Evolutionary conservation across 2,797 vertebrate species (phyloP).

Genomic region (Craterocephalus amniculus): DNA sequence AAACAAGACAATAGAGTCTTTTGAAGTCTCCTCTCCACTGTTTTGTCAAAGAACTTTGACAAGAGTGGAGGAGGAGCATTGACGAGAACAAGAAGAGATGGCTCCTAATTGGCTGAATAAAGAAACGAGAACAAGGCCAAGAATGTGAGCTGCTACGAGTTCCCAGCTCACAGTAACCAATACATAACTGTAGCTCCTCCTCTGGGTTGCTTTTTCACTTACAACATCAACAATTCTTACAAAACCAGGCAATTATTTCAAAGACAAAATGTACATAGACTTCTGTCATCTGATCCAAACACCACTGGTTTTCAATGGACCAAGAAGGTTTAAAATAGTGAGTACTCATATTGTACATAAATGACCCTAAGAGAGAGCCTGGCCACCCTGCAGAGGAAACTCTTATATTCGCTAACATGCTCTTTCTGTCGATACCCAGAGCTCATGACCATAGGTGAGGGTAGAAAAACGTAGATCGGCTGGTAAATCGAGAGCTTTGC

Average conservation of each 20-base stretch:
- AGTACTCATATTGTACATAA: not conserved
- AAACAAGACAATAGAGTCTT: constrained; percentile 67
- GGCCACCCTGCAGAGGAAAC: too few relatives aligned
- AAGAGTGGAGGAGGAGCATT: constrained; percentile 59
- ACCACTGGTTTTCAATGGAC: too few relatives aligned
- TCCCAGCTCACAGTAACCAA: not conserved
- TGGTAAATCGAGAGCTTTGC: too few relatives aligned
- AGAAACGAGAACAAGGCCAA: constrained; percentile 36
- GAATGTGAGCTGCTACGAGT: constrained; percentile 9
- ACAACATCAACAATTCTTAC: not conserved
- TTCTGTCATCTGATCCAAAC: too few relatives aligned
- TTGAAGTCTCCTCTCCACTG: constrained; percentile 70
- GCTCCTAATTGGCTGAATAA: constrained; percentile 70
- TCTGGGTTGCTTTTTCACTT: not conserved
- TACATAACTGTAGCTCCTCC: not conserved
- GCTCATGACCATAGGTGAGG: too few relatives aligned
- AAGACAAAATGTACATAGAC: not conserved
- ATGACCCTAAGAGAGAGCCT: too few relatives aligned
- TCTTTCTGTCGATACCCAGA: too few relatives aligned
- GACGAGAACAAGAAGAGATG: constrained; percentile 57
- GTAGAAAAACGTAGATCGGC: too few relatives aligned
- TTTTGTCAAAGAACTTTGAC: constrained; percentile 71
- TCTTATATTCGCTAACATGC: too few relatives aligned
- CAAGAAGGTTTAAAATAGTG: too few relatives aligned
- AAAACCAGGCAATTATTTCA: not conserved